Conservation (phyloP, 1,140 invertebrate species). For the Euglossa dilemma region DNA sequence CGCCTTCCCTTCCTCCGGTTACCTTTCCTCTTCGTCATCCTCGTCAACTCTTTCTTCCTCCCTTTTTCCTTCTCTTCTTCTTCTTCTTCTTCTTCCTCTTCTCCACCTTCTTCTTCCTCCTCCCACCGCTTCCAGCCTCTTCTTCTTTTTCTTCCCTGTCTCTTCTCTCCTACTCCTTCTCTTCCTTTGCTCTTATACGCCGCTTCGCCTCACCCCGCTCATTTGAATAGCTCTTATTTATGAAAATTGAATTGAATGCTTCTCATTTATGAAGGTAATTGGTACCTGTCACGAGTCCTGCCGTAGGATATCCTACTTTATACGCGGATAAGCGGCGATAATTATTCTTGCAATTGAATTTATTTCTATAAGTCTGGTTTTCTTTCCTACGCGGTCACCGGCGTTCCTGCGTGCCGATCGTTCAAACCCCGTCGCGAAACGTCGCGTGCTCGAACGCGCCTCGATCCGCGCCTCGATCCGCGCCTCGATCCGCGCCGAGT, state of each 20-base stretch:
- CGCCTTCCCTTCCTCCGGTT: constrained; percentile 29
- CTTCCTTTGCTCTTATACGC: constrained; percentile 25
- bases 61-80: constrained; percentile 19
- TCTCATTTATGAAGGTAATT: constrained; percentile 80
- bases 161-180: constrained; percentile 15
- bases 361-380: constrained; percentile 72
- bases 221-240: constrained; percentile 81
- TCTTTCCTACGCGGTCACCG: constrained; percentile 35
- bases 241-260: constrained; percentile 81
- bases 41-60: constrained; percentile 45
- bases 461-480: not conserved
- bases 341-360: constrained; percentile 78
- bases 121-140: not conserved
- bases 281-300: constrained; percentile 74
- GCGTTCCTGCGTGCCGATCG: constrained; percentile 43
- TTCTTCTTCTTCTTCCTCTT: constrained; percentile 27
- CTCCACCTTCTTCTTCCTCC: constrained; percentile 9
- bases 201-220: constrained; percentile 59
- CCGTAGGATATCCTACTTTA: constrained; percentile 76
- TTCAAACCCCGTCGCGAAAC: constrained; percentile 60
- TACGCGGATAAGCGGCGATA: constrained; percentile 74
- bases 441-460: constrained; percentile 51
- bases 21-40: constrained; percentile 36
- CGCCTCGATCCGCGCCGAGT: not conserved
- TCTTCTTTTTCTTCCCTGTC: constrained; percentile 26